These are phyloP conservation scores for Sapayoa aenigma DNA, from an alignment of 2,113 vertebrate genomes.

Conservation along the genomic window DNA sequence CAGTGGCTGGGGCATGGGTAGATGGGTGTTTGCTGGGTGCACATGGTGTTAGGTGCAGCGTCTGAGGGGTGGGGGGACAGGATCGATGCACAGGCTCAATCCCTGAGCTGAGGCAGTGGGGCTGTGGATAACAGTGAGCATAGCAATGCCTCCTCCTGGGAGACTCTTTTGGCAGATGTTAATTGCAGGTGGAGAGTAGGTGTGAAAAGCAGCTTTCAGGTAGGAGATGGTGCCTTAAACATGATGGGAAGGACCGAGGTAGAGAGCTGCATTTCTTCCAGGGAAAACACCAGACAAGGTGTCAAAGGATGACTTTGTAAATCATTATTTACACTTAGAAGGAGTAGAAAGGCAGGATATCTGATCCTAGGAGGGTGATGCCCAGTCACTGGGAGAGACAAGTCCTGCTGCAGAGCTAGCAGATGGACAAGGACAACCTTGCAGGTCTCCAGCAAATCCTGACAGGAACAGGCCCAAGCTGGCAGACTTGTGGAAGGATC, in stretches of 20 bases:
- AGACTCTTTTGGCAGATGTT: neutral
- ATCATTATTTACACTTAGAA: neutral
- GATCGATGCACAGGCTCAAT: neutral
- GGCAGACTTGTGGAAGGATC: neutral
- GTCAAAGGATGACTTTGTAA: neutral
- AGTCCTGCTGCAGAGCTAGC: neutral
- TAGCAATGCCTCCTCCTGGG: neutral
- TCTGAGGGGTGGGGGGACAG: neutral
- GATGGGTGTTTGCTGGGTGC: neutral
- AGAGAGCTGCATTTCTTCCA: neutral
- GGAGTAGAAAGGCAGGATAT: neutral
- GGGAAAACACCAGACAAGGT: neutral
- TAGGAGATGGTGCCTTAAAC: neutral
- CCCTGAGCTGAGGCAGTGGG: neutral
- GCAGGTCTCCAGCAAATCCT: neutral
- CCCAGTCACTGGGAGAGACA: neutral
- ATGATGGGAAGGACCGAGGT: neutral
- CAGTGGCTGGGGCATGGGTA: no score
- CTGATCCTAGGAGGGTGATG: neutral
- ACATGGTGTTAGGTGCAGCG: fast-evolving
- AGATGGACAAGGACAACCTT: neutral
- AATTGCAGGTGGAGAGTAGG: neutral
- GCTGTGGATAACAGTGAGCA: neutral
- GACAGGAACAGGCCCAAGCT: neutral
- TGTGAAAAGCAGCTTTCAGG: neutral